Conservation (phyloP, 1,140 invertebrate species). For the Wiebesia pumilae region DNA sequence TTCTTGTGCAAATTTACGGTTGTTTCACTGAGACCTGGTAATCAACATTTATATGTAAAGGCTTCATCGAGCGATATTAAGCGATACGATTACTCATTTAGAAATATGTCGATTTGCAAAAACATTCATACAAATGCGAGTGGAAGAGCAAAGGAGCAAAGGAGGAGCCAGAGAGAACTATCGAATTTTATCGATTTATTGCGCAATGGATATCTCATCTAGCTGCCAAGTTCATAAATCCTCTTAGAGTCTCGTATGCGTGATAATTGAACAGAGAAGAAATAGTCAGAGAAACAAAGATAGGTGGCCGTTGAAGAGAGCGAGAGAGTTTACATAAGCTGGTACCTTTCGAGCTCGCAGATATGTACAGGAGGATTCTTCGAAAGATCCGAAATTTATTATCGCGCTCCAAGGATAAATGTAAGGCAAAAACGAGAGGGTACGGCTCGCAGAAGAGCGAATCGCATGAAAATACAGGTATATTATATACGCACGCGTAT, state of each 20-base stretch:
- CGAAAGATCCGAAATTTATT: slow-evolving; percentile 51
- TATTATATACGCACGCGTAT: slow-evolving; percentile 34
- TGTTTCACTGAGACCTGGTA: no score
- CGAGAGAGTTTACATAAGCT: slow-evolving; percentile 32
- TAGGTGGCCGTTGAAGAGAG: background rate
- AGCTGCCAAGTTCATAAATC: slow-evolving; percentile 16
- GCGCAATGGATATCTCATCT: slow-evolving; percentile 7
- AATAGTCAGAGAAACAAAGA: background rate
- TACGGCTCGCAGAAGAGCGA: slow-evolving; percentile 10
- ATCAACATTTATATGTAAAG: no score
- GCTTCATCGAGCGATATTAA: no score
- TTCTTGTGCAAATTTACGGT: no score
- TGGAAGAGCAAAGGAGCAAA: background rate
- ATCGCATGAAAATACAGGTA: slow-evolving; percentile 42
- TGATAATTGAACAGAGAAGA: slow-evolving; percentile 2
- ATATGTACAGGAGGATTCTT: slow-evolving; percentile 1
- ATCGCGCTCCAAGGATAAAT: slow-evolving; percentile 37
- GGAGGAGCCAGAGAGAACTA: background rate
- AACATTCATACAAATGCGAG: background rate
- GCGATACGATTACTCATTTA: no score
- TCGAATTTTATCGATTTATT: slow-evolving; percentile 1
- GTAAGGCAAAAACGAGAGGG: slow-evolving; percentile 20
- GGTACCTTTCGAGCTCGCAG: background rate
- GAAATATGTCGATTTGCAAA: no score
- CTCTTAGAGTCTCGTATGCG: slow-evolving; percentile 1